Evolutionary conservation across 2,113 vertebrate genomes (phyloP).

Genomic region (Perca flavescens): DNA sequence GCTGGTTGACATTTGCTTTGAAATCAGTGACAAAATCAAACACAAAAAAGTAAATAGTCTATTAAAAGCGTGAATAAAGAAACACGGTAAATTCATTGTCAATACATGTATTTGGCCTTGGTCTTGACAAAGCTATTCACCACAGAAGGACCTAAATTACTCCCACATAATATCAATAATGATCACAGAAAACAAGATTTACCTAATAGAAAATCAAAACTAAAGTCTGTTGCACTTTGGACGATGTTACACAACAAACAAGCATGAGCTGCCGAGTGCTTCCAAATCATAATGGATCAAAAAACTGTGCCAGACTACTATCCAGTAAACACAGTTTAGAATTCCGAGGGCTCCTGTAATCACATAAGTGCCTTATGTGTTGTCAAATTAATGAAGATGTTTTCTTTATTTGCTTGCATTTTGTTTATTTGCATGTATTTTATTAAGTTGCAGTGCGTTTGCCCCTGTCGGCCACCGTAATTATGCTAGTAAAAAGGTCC

Average conservation of each 20-base stretch:
- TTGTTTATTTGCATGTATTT: no score
- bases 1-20: slow-evolving; percentile 12
- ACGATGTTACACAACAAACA: not conserved
- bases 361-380: not conserved
- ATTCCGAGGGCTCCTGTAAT: not conserved
- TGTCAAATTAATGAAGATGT: no score
- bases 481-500: not conserved
- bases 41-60: not conserved
- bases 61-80: not conserved
- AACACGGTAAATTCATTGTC: not conserved
- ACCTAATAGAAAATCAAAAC: not conserved
- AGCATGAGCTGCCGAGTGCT: not conserved
- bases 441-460: no score
- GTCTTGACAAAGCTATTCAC: not conserved
- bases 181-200: not conserved
- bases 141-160: not conserved
- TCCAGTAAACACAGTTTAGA: not conserved
- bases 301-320: not conserved
- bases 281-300: not conserved
- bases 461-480: no score
- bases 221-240: not conserved
- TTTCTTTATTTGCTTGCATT: no score
- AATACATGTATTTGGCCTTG: not conserved
- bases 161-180: not conserved
- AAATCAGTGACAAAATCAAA: slow-evolving; percentile 1